Conservation (phyloP, 35 echinoderm and acorn worm species). For the Apostichopus japonicus region DNA sequence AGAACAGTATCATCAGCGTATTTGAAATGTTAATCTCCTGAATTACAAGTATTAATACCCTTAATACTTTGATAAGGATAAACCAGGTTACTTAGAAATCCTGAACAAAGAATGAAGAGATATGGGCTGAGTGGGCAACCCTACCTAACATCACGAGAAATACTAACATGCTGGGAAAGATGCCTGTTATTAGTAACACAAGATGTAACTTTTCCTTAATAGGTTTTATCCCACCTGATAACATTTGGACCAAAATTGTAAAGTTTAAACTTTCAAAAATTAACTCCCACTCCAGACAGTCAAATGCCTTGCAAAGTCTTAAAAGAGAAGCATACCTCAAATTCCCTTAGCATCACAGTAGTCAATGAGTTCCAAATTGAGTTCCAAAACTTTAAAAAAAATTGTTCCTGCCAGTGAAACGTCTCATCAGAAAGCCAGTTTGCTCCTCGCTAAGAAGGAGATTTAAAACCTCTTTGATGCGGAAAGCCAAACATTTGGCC, state of each 20-base stretch:
- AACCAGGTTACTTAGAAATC: not conserved
- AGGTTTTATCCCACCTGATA: not conserved
- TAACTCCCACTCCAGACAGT: no score
- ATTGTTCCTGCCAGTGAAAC: constrained; percentile 21
- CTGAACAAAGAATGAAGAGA: not conserved
- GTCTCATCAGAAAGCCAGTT: constrained; percentile 38
- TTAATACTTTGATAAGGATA: no score
- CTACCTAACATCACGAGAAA: not conserved
- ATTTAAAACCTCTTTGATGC: constrained; percentile 23
- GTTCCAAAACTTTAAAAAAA: no score
- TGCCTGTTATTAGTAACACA: constrained; percentile 1
- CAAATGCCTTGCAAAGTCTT: no score
- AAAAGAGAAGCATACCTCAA: no score
- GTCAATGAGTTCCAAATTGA: no score
- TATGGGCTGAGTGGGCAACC: constrained; percentile 6
- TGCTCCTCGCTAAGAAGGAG: constrained; percentile 14
- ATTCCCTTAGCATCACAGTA: no score
- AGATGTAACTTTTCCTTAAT: not conserved
- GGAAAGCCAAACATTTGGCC: constrained; percentile 38
- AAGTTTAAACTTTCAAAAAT: no score
- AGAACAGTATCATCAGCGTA: not conserved
- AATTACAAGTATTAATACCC: no score
- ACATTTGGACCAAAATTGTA: not conserved
- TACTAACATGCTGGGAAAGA: not conserved
- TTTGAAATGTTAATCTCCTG: no score